phyloP scores from a whole-genome alignment of 1,140 invertebrate genomes.

The Drosophila lacertosa region DNA sequence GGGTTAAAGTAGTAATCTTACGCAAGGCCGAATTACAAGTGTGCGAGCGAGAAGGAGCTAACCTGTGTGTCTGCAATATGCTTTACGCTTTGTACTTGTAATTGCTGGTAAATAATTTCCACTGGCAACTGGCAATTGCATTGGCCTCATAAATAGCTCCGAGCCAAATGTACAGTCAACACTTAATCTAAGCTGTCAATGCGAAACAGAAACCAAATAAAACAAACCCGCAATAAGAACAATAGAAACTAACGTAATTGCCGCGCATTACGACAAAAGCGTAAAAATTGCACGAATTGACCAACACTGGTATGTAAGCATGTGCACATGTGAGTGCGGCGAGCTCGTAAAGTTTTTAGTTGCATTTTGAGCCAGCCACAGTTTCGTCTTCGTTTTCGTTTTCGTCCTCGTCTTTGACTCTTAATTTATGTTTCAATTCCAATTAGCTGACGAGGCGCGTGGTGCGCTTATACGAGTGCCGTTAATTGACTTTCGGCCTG shows the following conservation, averaged over 20 bases:
- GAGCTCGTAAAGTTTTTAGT: constrained; percentile 79
- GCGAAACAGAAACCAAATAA: constrained; percentile 3
- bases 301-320: constrained; percentile 10
- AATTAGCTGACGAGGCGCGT: constrained; percentile 75
- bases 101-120: constrained; percentile 67
- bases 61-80: neutral
- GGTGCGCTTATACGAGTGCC: constrained; percentile 63
- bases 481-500: constrained; percentile 81
- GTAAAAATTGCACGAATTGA: constrained; percentile 66
- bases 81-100: constrained; percentile 39
- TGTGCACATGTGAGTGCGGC: constrained; percentile 10
- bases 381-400: constrained; percentile 49
- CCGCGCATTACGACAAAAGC: constrained; percentile 62
- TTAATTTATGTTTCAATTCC: constrained; percentile 83
- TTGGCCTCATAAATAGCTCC: constrained; percentile 64
- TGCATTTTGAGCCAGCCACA: constrained; percentile 61
- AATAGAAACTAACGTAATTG: constrained; percentile 64
- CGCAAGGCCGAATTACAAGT: neutral
- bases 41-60: neutral
- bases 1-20: no score
- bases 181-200: constrained; percentile 83
- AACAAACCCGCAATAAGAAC: constrained; percentile 8
- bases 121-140: constrained; percentile 55
- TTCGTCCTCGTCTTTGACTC: constrained; percentile 58
- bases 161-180: constrained; percentile 64